Evolutionary conservation across 2,888 invertebrate species (phyloP), one percentile per base, ranked within the genome.

Genomic region (Blera fallax): DNA sequence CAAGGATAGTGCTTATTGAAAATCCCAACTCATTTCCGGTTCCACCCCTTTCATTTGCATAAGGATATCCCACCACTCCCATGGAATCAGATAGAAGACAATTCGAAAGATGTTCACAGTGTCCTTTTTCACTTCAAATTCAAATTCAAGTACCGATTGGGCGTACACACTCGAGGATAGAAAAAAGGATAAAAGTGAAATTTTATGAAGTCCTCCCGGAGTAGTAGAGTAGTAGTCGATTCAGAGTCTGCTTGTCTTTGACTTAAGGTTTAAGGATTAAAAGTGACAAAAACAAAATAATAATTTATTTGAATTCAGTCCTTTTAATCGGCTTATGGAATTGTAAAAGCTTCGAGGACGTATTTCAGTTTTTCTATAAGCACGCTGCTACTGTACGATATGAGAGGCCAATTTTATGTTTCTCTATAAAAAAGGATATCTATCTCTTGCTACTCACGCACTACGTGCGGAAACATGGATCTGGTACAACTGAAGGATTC

Each of bases 281-380:
- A 87, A 77, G 43, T 78, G 82, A 82, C 82, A 73, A 73, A 78
- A 73, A 73, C 62, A 82, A 87, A 82, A 82, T 82, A 87, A 77
- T 82, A 87, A 87, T 87, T 87, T 87, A 87, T 87, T 87, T 87
- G 70, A 87, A 87, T 87, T 82, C 60, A 82, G 73, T 82, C 73
- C 67, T 82, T 78, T 78, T 87, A 87, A 87, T 87, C 87, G 69
- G 82, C 87, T 87, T 87, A 87, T 43, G 32, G 56, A 77, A 77
- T 72, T 76, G 16, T 32, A 65, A 45, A 37, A 65, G 65, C 65
- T 40, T n/a, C n/a, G n/a, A n/a, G n/a, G n/a, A 14, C 37, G 27
- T 45, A 56, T 58, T 76, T 14, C 54, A 65, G 62, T 74, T 74
- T 77, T 84, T n/a, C n/a, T 76, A 29, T 40, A 67, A 70, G 58